A percentile compares a stretch with the other conserved stretches of the same genome.
These are phyloP conservation scores for Eledona agricola DNA, from an alignment of 2,888 invertebrate genomes.

Conservation along the genomic window DNA sequence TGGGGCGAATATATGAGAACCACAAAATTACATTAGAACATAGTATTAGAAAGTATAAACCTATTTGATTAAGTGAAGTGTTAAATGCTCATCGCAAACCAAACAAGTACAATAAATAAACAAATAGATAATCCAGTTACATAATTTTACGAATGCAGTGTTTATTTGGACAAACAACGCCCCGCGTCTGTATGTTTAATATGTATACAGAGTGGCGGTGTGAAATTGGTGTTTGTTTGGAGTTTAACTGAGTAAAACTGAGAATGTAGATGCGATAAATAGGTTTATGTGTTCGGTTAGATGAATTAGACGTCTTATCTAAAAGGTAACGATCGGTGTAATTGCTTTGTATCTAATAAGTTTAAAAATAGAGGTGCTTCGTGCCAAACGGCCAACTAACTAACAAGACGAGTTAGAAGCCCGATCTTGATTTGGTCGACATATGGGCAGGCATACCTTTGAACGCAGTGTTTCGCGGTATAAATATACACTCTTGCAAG, in stretches of 20 bases:
- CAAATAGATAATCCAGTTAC: constrained; percentile 15
- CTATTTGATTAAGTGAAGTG: constrained; percentile 20
- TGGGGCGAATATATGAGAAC: too few relatives aligned
- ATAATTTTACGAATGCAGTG: constrained; percentile 8
- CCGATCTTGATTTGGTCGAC: constrained; percentile 41
- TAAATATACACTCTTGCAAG: constrained; percentile 36
- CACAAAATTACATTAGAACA: constrained; percentile 12
- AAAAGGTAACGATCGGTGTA: constrained; percentile 35
- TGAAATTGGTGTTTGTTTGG: constrained; percentile 3
- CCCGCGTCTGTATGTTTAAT: not conserved
- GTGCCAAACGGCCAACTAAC: constrained; percentile 33
- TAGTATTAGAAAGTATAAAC: constrained; percentile 25
- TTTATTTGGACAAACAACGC: not conserved
- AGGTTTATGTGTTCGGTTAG: constrained; percentile 8
- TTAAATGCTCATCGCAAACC: constrained; percentile 11
- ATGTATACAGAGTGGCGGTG: constrained; percentile 5
- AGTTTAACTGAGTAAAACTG: not conserved
- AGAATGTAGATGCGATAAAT: constrained; percentile 1
- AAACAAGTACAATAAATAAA: constrained; percentile 13
- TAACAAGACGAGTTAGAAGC: constrained; percentile 35
- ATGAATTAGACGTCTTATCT: constrained; percentile 29
- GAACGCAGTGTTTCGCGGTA: constrained; percentile 26
- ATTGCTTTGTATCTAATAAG: constrained; percentile 30
- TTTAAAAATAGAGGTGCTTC: constrained; percentile 31
- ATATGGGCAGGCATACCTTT: constrained; percentile 37